Evolutionary conservation across 2,113 vertebrate genomes (phyloP).

Genomic region (Alligator sinensis): DNA sequence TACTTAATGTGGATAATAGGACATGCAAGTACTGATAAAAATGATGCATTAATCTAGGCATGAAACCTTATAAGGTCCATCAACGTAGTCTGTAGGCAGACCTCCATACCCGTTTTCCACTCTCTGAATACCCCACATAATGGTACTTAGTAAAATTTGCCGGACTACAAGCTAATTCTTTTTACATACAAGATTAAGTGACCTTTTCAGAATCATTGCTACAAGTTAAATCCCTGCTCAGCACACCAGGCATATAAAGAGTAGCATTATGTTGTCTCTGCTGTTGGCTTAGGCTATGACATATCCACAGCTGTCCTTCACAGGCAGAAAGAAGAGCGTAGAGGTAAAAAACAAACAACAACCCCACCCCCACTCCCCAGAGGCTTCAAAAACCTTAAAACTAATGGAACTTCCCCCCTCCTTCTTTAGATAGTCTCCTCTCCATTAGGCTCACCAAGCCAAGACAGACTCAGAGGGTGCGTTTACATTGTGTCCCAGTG

Average conservation of each 20-base stretch:
- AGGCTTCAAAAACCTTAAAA: too few relatives aligned
- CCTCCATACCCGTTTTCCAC: not conserved
- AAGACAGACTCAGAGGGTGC: not conserved
- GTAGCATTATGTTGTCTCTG: not conserved
- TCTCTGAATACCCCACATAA: not conserved
- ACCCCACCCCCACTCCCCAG: too few relatives aligned
- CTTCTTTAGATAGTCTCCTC: not conserved
- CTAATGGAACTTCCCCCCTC: not conserved
- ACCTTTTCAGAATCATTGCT: not conserved
- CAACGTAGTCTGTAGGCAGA: fast-evolving
- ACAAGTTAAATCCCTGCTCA: not conserved
- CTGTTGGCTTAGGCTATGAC: not conserved
- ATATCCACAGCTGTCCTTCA: not conserved
- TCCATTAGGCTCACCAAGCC: not conserved
- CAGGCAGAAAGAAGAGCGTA: not conserved
- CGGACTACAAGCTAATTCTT: not conserved
- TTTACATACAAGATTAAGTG: not conserved
- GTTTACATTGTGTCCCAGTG: too few relatives aligned
- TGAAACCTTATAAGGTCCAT: not conserved
- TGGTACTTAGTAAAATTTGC: not conserved
- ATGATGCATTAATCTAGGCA: not conserved
- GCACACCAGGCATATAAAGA: not conserved
- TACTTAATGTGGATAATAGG: not conserved
- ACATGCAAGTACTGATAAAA: not conserved
- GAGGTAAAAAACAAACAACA: not conserved